Conservation (phyloP, 2,888 invertebrate genomes). For the Catonia carolina region DNA sequence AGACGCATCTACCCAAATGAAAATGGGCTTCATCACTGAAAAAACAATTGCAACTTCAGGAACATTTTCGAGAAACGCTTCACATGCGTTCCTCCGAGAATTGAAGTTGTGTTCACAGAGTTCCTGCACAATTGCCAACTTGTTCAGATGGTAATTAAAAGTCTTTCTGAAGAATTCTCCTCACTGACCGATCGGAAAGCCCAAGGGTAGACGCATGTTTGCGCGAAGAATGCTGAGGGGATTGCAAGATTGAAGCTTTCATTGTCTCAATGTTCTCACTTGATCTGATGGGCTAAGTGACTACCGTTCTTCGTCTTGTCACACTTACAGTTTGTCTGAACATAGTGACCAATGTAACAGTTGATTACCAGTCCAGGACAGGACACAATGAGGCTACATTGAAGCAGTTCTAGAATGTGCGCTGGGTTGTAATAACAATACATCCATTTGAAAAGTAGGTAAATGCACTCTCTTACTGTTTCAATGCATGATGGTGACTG, state of each 20-base stretch:
- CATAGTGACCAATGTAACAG: neutral
- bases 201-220: slow-evolving; percentile 6
- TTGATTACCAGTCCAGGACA: neutral
- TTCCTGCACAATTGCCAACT: no score
- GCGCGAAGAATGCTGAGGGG: neutral
- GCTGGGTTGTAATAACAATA: neutral
- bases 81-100: no score
- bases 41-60: no score
- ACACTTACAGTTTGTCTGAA: neutral
- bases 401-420: neutral
- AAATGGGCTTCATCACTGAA: no score
- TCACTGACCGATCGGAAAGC: neutral
- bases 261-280: neutral
- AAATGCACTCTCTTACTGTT: neutral
- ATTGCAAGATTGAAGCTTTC: slow-evolving; percentile 1
- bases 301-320: neutral
- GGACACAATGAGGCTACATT: neutral
- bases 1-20: no score
- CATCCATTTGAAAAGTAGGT: neutral
- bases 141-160: neutral
- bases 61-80: no score
- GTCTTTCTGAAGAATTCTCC: neutral
- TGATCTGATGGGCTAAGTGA: neutral
- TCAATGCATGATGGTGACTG: neutral
- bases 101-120: no score